These are phyloP conservation scores for Eclectus roratus DNA, from an alignment of 2,113 vertebrate species.

Conservation along the genomic window DNA sequence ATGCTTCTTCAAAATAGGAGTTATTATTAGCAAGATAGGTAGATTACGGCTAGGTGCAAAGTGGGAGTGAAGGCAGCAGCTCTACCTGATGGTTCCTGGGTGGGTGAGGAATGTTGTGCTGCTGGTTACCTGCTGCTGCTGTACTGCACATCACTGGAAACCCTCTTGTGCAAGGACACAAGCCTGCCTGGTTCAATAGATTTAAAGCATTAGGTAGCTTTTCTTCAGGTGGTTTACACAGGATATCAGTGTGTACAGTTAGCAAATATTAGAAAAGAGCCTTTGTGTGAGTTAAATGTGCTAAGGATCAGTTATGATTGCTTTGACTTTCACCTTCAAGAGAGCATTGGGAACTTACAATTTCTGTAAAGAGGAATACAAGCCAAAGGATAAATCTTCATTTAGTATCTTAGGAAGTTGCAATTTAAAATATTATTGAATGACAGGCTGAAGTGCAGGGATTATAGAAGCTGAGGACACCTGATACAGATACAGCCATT, in stretches of 20 bases:
- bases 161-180: not conserved
- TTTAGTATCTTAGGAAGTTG: conserved; percentile 4
- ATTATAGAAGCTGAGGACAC: not conserved
- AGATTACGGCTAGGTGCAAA: not conserved
- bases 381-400: not conserved
- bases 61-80: not conserved
- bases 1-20: not conserved
- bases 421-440: not conserved
- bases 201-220: not conserved
- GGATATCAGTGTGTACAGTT: not conserved
- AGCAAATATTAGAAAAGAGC: not conserved
- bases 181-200: not conserved
- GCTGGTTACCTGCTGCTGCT: not conserved
- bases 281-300: not conserved
- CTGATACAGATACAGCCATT: not conserved
- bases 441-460: not conserved
- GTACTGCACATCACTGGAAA: not conserved
- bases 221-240: not conserved
- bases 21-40: fast-evolving
- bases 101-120: not conserved
- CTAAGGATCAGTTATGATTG: not conserved
- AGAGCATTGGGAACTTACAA: not conserved
- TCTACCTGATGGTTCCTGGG: not conserved
- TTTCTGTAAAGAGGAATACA: not conserved
- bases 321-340: not conserved